Conservation (phyloP, 2,797 vertebrate species). For the Acomys russatus region DNA sequence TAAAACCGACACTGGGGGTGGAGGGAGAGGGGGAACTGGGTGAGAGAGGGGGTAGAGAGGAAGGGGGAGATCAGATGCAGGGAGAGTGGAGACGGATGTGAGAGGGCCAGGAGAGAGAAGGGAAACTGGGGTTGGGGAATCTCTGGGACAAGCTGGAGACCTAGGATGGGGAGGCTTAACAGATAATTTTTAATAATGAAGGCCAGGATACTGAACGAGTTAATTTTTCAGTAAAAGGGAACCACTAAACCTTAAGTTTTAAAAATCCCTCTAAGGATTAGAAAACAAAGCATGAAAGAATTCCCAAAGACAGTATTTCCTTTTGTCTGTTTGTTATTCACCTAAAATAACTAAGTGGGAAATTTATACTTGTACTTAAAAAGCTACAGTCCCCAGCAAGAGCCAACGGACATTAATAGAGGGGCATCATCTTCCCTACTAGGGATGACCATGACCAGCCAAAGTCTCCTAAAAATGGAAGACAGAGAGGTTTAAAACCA, state of each 20-base stretch:
- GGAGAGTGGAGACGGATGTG: too few species aligned
- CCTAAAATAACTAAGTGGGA: slow-evolving; percentile 20
- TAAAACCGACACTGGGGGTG: too few species aligned
- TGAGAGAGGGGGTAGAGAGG: too few species aligned
- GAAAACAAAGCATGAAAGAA: slow-evolving; percentile 33
- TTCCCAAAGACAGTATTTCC: not conserved
- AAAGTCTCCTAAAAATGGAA: not conserved
- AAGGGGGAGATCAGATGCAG: too few species aligned
- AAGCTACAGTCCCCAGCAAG: not conserved
- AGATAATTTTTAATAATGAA: slow-evolving; percentile 23
- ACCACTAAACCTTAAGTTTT: slow-evolving; percentile 42
- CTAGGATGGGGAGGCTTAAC: too few species aligned
- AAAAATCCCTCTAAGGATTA: slow-evolving; percentile 27
- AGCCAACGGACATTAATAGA: not conserved
- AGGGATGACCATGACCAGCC: not conserved
- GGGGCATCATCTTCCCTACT: not conserved
- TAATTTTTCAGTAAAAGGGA: slow-evolving; percentile 66
- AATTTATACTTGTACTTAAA: not conserved
- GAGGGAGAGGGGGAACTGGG: too few species aligned
- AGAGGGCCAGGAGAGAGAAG: too few species aligned
- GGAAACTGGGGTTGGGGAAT: too few species aligned
- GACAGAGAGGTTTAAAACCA: not conserved
- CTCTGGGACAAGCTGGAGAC: too few species aligned
- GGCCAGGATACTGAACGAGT: slow-evolving; percentile 6
- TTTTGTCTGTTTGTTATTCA: not conserved